Percentiles rank a stretch among this genome's conserved stretches.
These are phyloP conservation scores for Drosophila acutilabella DNA, from an alignment of 2,888 invertebrate genomes.

Conservation along the genomic window DNA sequence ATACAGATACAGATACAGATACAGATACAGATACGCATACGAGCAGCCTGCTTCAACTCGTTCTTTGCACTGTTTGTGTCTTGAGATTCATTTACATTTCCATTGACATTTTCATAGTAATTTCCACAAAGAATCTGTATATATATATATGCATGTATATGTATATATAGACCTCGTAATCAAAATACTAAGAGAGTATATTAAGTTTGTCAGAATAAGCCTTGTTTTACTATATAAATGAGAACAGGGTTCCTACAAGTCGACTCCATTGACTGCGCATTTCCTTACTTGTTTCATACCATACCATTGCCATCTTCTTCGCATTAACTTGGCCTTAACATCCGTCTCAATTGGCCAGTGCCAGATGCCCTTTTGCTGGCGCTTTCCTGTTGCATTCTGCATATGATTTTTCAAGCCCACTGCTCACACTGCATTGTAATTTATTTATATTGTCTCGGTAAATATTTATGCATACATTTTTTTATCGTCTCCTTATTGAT, in stretches of 20 bases:
- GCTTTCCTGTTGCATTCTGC: conserved; percentile 65
- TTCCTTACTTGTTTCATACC: too few species aligned
- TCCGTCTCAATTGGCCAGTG: background rate
- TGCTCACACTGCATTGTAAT: conserved; percentile 62
- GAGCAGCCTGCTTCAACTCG: background rate
- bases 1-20: background rate
- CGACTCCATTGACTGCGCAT: too few species aligned
- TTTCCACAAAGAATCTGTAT: background rate
- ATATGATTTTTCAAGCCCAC: conserved; percentile 65
- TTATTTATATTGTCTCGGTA: conserved; percentile 75
- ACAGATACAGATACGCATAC: conserved; percentile 5
- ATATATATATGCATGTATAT: background rate
- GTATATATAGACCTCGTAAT: too few species aligned
- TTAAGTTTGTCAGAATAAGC: too few species aligned
- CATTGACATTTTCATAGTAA: conserved; percentile 1
- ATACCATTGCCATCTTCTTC: background rate
- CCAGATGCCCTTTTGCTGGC: background rate
- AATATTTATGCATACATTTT: conserved; percentile 76
- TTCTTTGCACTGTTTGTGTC: background rate
- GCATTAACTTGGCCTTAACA: conserved; percentile 1
- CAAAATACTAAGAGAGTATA: too few species aligned
- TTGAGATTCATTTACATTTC: background rate
- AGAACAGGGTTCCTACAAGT: too few species aligned
- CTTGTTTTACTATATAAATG: too few species aligned
- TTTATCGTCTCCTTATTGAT: conserved; percentile 55